phyloP scores from a whole-genome alignment of 2,888 invertebrate genomes.

The Anticlea derivata region DNA sequence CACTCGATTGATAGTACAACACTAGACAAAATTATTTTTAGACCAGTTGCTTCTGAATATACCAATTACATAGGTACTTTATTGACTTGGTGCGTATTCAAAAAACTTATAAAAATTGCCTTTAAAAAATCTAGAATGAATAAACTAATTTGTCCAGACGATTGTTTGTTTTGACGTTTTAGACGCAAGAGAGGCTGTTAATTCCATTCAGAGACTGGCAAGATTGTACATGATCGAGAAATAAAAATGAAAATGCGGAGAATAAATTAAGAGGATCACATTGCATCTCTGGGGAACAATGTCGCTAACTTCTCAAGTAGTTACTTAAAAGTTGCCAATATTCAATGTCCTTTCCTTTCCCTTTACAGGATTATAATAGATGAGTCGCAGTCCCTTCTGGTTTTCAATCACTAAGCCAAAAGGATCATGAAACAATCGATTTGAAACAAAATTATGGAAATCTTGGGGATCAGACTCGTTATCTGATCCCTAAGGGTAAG shows the following conservation, averaged over 20 bases:
- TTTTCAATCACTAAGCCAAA: constrained; percentile 24
- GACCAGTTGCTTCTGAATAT: no score
- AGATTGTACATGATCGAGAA: no score
- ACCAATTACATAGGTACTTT: no score
- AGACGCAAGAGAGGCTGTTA: no score
- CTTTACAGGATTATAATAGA: constrained; percentile 23
- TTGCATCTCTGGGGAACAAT: neutral
- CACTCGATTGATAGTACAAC: no score
- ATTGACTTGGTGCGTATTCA: no score
- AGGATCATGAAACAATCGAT: constrained; percentile 22
- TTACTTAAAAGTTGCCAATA: constrained; percentile 18
- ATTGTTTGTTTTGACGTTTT: no score
- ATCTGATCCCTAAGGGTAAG: constrained; percentile 4
- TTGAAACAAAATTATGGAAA: constrained; percentile 12
- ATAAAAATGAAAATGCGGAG: neutral
- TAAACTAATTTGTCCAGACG: no score
- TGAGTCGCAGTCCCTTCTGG: constrained; percentile 21
- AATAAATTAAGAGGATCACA: neutral
- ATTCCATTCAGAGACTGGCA: no score
- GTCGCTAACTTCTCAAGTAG: neutral
- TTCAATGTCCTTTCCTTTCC: constrained; percentile 17
- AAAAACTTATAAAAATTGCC: no score
- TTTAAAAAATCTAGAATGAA: no score
- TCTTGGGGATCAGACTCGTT: constrained; percentile 1
- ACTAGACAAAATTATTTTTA: no score